phyloP scores from a whole-genome alignment of 2,888 invertebrate genomes.

The Lasioglossum oenotherae region DNA sequence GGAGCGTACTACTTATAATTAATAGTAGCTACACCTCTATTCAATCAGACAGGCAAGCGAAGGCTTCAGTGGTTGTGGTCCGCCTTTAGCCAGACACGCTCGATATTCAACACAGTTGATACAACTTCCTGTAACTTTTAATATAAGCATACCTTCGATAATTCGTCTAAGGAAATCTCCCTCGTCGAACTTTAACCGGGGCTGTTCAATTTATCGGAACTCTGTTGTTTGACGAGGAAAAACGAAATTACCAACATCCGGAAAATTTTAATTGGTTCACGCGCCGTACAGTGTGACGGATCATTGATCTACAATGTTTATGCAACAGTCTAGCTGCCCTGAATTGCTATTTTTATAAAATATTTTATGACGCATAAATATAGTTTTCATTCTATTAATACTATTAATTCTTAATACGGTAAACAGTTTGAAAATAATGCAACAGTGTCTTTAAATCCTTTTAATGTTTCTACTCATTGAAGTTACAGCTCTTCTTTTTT shows the following conservation, averaged over 20 bases:
- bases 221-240: not conserved
- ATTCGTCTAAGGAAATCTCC: not conserved
- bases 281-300: not conserved
- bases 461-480: no score
- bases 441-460: no score
- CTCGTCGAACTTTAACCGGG: not conserved
- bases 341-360: no score
- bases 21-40: not conserved
- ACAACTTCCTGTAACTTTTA: constrained; percentile 7
- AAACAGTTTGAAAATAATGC: no score
- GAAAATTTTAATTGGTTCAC: not conserved
- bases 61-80: not conserved
- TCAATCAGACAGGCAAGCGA: not conserved
- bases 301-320: not conserved
- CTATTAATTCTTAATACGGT: no score
- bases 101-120: not conserved
- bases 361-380: no score
- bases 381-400: no score
- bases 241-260: not conserved
- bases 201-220: constrained; percentile 18
- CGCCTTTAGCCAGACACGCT: not conserved
- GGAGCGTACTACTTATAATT: not conserved
- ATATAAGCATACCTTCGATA: not conserved
- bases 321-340: no score
- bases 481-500: no score